Base-by-base conservation (phyloP, 1,140 invertebrate species). In the Heterodera schachtii region DNA sequence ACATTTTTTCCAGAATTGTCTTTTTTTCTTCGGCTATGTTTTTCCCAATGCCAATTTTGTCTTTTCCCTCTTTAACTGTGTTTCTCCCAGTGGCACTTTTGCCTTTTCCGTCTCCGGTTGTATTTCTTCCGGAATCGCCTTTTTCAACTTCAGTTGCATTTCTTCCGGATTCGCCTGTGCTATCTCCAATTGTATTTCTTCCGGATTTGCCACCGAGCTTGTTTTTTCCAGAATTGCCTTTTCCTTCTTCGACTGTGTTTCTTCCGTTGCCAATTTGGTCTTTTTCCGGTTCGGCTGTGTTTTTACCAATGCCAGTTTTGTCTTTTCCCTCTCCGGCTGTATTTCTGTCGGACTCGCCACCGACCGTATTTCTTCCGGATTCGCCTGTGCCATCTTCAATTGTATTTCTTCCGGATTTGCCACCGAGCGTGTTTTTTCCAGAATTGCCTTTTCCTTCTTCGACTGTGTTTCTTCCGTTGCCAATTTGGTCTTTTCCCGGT, bases 191-290 rank as follows among this genome's bases (percentile, higher is more conserved):
- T 75, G 5, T 47, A 19, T 67, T 41, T 76, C 41, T 76, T 76
- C 75, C 75, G 7, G 75, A n/a, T n/a, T n/a, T 49, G 43, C 75
- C 75, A 19, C 4, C 46, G 16, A n/a, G 16, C 8, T 74, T 74
- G 2, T 71, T 71, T 41, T 2, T 74, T 74, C 16, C 73, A 19
- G n/a, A 9, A 19, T n/a, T 21, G 19, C 49, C 49, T 6, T 6
- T 52, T 11, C 11, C 11, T 52, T 52, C 49, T 52, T 52, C 49
- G 31, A 1, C 31, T 31, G 31, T 31, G 31, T 31, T 31, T 31
- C 1, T 31, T 1, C 31, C 31, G 1, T 0, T 31, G 0, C 31
- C 31, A 0, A 31, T 31, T 31, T 31, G 0, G 31, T 31, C 31
- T 31, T 31, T 31, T 31, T 1, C 31, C 1, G 0, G 0, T 8